A percentile compares a stretch with the other conserved stretches of the same genome.
These are phyloP conservation scores for Volucella inflata DNA, from an alignment of 2,888 invertebrate genomes.

Conservation along the genomic window DNA sequence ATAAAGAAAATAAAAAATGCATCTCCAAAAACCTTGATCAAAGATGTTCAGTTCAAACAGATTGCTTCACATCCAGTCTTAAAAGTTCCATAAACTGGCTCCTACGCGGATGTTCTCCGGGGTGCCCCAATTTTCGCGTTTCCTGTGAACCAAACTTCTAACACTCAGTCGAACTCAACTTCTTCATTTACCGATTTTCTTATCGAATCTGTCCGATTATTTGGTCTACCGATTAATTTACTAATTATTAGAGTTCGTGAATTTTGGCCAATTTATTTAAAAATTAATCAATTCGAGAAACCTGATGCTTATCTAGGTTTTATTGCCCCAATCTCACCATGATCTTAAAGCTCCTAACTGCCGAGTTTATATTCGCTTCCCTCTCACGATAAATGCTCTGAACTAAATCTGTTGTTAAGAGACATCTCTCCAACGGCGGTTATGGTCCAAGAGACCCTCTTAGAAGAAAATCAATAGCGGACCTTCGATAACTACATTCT, in stretches of 20 bases:
- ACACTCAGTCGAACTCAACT: too few species aligned
- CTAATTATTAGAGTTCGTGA: background rate
- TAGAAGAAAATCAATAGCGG: background rate
- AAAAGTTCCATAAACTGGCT: too few species aligned
- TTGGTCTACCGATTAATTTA: slow-evolving; percentile 4
- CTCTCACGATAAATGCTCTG: slow-evolving; percentile 3
- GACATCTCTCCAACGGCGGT: slow-evolving; percentile 2
- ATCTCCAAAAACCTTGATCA: too few species aligned
- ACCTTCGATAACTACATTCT: background rate
- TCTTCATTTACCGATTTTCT: too few species aligned
- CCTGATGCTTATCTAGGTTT: background rate
- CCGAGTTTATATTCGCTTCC: background rate
- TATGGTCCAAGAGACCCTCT: slow-evolving; percentile 21
- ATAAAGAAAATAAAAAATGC: too few species aligned
- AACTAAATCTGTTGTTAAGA: slow-evolving; percentile 9
- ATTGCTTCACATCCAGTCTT: too few species aligned
- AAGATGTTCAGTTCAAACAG: too few species aligned
- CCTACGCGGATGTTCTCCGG: too few species aligned
- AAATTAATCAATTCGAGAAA: slow-evolving; percentile 5
- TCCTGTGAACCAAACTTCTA: too few species aligned
- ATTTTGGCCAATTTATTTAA: slow-evolving; percentile 12
- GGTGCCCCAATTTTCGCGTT: too few species aligned
- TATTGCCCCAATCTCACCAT: background rate
- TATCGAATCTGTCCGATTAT: background rate
- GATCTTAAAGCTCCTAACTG: background rate